A percentile compares a stretch with the other conserved stretches of the same genome.
Evolutionary conservation across 2,113 vertebrate species (phyloP).

Genomic region (Sclerurus mexicanus): DNA sequence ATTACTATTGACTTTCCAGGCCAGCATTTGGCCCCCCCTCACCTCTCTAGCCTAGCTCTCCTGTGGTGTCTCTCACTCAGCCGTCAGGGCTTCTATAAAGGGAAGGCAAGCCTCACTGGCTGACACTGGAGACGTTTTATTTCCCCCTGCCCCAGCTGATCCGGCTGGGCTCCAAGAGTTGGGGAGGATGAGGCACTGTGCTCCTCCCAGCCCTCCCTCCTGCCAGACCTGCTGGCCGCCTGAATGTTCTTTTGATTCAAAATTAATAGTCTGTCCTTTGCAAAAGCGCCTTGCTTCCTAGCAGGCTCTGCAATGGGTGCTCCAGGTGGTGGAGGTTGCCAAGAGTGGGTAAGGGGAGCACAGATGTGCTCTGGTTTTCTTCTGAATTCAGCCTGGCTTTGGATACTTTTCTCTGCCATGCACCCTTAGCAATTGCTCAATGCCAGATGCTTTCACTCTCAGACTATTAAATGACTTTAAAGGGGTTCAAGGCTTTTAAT

Average conservation of each 20-base stretch:
- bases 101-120: neutral
- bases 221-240: neutral
- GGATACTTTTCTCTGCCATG: neutral
- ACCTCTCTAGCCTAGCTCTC: neutral
- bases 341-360: neutral
- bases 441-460: neutral
- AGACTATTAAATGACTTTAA: neutral
- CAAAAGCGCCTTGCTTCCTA: neutral
- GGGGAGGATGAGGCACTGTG: neutral
- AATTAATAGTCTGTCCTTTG: neutral
- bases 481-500: neutral
- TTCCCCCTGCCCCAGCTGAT: neutral
- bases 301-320: neutral
- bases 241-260: slow-evolving; percentile 20
- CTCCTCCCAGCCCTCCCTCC: neutral
- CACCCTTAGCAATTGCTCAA: neutral
- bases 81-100: neutral
- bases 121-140: neutral
- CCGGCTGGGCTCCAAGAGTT: neutral
- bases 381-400: neutral
- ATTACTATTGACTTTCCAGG: slow-evolving; percentile 51
- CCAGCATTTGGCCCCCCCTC: neutral
- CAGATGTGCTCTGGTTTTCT: neutral
- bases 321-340: neutral
- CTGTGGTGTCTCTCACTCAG: neutral